Conservation (phyloP, 1,140 invertebrate genomes). For the Pristionchus pacificus region DNA sequence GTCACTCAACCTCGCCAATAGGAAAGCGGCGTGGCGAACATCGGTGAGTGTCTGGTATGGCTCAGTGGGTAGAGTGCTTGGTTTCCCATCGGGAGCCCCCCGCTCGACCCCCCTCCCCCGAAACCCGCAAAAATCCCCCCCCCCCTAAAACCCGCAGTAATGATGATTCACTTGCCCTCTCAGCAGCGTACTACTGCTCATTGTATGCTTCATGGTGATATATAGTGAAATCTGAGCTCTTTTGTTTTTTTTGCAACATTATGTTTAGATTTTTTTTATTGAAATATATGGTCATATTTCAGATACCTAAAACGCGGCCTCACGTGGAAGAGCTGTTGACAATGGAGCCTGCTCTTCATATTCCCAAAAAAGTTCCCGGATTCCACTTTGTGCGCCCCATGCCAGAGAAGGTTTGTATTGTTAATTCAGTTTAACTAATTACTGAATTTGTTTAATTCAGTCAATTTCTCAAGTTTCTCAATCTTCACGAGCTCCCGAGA, state of each 20-base stretch:
- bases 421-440: no score
- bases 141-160: no score
- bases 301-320: slow-evolving; percentile 5
- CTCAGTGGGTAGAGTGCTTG: neutral
- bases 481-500: slow-evolving; percentile 5
- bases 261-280: neutral
- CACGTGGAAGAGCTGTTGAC: slow-evolving; percentile 12
- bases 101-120: neutral
- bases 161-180: neutral
- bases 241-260: neutral
- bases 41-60: neutral
- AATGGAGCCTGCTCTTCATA: slow-evolving; percentile 9
- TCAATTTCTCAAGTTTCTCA: neutral
- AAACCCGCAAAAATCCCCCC: no score
- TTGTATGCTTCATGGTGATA: neutral
- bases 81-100: neutral
- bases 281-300: neutral
- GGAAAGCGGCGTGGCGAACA: neutral
- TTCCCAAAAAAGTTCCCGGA: no score
- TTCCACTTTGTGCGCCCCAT: no score
- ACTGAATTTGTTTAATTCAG: no score
- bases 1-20: neutral
- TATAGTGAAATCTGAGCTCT: neutral
- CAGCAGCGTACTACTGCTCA: neutral
- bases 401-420: no score